Conservation (phyloP, 2,113 vertebrate species). For the Rattus rattus region DNA sequence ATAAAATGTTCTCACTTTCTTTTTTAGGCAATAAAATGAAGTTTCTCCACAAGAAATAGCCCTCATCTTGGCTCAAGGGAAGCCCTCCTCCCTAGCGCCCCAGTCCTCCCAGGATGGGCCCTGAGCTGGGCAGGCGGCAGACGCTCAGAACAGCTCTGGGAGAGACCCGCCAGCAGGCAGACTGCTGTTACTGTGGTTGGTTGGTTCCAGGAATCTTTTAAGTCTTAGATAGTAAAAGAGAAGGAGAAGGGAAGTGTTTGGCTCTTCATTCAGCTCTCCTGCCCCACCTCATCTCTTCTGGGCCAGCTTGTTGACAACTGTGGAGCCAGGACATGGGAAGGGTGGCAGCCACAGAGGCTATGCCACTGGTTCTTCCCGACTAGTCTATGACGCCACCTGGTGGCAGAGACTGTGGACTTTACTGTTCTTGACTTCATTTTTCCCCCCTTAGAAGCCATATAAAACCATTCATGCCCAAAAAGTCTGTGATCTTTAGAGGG, state of each 20-base stretch:
- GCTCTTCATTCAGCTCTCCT: constrained; percentile 66
- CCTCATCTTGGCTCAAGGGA: constrained; percentile 57
- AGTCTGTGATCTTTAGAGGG: not conserved
- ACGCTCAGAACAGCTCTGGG: constrained; percentile 76
- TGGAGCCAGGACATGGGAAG: not conserved
- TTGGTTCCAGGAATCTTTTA: constrained; percentile 32
- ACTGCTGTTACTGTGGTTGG: constrained; percentile 55
- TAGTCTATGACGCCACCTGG: constrained; percentile 67
- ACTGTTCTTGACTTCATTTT: not conserved
- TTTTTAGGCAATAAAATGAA: constrained; percentile 89
- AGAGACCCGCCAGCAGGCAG: constrained; percentile 64
- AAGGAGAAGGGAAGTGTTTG: constrained; percentile 59
- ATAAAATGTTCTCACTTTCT: constrained; percentile 54
- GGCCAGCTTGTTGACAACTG: not conserved
- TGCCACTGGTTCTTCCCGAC: not conserved
- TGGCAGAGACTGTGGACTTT: not conserved
- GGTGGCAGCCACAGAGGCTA: accelerated
- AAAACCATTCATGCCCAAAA: accelerated
- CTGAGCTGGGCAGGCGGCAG: not conserved
- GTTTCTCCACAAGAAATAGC: constrained; percentile 90
- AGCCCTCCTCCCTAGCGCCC: not conserved
- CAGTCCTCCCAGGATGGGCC: not conserved
- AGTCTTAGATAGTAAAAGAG: constrained; percentile 77
- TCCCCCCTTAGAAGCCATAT: not conserved
- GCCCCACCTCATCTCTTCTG: not conserved